Percentiles rank a stretch among this genome's conserved stretches.
Conservation (phyloP, 1,140 invertebrate species). For the Penaeus vannamei region DNA sequence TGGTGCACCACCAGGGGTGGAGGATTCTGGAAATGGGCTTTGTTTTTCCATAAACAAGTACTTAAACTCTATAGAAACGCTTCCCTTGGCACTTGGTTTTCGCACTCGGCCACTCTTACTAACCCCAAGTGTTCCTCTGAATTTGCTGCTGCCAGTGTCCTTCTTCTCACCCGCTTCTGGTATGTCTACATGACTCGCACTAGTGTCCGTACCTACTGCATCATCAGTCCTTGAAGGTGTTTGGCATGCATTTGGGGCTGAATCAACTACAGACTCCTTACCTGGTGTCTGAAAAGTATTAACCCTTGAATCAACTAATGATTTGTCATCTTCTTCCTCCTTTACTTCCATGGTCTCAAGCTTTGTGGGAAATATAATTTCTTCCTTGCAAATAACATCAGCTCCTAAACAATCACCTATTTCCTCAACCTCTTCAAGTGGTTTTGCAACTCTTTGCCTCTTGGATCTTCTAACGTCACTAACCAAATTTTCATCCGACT, state of each 20-base stretch:
- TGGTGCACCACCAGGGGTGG: background rate
- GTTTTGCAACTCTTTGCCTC: constrained; percentile 22
- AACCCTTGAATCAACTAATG: too few relatives aligned
- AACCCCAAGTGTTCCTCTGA: constrained; percentile 35
- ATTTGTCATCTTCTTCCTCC: too few relatives aligned
- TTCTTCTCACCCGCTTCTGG: background rate
- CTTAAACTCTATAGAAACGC: constrained; percentile 47
- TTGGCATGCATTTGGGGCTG: too few relatives aligned
- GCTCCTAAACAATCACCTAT: background rate
- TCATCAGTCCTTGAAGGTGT: too few relatives aligned
- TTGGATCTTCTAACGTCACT: background rate
- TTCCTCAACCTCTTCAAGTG: constrained; percentile 6
- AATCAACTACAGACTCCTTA: too few relatives aligned
- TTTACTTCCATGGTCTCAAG: too few relatives aligned
- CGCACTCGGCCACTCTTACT: constrained; percentile 52
- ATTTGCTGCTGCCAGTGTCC: background rate
- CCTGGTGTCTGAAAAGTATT: too few relatives aligned
- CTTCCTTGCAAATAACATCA: background rate
- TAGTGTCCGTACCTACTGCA: too few relatives aligned
- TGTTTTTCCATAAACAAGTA: constrained; percentile 41
- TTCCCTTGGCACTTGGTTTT: constrained; percentile 44
- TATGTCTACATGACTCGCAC: background rate
- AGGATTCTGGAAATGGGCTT: background rate
- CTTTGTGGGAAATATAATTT: background rate
- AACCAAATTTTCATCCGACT: background rate